Evolutionary conservation across 2,888 invertebrate genomes (phyloP).

Genomic region (Teleiodes luculella): DNA sequence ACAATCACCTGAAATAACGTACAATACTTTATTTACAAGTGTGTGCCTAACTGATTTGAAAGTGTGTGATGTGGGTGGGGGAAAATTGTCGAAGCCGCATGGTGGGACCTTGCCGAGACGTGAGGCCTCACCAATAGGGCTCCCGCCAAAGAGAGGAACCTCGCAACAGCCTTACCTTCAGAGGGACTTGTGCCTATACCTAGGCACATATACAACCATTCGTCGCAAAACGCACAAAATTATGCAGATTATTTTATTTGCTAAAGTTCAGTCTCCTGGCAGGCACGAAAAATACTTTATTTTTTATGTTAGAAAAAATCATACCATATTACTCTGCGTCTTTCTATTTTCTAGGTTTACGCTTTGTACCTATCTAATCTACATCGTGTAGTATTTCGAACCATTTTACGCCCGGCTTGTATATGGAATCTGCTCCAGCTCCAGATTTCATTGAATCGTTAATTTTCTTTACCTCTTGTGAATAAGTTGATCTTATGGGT

Average conservation of each 20-base stretch:
- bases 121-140: too few species aligned
- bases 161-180: constrained; percentile 22
- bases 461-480: background rate
- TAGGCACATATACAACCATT: constrained; percentile 12
- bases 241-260: constrained; percentile 10
- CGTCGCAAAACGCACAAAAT: constrained; percentile 21
- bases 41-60: too few species aligned
- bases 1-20: too few species aligned
- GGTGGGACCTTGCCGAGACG: too few species aligned
- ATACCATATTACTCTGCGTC: background rate
- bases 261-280: constrained; percentile 7
- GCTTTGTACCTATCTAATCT: too few species aligned
- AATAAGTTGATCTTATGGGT: too few species aligned
- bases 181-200: constrained; percentile 16
- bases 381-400: background rate
- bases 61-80: too few species aligned
- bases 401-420: background rate
- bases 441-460: background rate
- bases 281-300: constrained; percentile 1
- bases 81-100: too few species aligned
- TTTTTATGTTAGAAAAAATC: constrained; percentile 20
- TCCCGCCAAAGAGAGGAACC: too few species aligned
- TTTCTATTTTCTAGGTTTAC: background rate
- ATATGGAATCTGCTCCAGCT: constrained; percentile 1
- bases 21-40: too few species aligned